Evolutionary conservation across 1,140 invertebrate genomes (phyloP).

Genomic region (Arion vulgaris): DNA sequence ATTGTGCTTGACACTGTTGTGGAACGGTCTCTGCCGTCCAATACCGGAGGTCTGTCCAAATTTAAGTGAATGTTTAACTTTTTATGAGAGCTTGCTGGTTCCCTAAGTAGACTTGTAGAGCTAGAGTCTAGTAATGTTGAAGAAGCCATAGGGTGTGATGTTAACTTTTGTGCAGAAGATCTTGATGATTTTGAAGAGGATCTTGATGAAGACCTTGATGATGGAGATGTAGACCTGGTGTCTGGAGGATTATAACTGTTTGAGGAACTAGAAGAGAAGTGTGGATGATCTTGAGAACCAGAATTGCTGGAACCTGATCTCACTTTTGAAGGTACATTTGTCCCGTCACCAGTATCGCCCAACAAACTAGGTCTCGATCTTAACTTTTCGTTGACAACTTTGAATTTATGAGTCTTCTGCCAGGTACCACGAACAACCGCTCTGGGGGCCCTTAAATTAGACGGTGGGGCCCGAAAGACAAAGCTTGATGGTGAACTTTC

Average conservation of each 20-base stretch:
- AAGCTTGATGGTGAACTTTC: slow-evolving; percentile 1
- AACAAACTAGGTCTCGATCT: too few relatives aligned
- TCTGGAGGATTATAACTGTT: neutral
- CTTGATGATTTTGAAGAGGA: neutral
- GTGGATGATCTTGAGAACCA: neutral
- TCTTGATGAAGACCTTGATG: neutral
- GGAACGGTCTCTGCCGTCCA: too few relatives aligned
- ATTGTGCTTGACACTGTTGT: too few relatives aligned
- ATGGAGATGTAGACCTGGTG: neutral
- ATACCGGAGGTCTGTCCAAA: too few relatives aligned
- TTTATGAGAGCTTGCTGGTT: slow-evolving; percentile 58
- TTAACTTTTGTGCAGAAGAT: slow-evolving; percentile 6
- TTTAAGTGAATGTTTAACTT: slow-evolving; percentile 46
- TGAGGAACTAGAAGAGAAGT: neutral
- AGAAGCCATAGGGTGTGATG: slow-evolving; percentile 48
- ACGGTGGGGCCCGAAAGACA: neutral
- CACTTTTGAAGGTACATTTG: neutral
- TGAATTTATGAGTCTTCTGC: neutral
- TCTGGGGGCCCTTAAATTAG: neutral
- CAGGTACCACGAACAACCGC: neutral
- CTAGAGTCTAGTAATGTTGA: slow-evolving; percentile 51
- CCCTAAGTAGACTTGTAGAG: neutral
- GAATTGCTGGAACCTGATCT: neutral
- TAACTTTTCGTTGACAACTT: neutral
- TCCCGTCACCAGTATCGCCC: neutral